Conservation (phyloP, 2,888 invertebrate species). For the Oegoconia quadripuncta region DNA sequence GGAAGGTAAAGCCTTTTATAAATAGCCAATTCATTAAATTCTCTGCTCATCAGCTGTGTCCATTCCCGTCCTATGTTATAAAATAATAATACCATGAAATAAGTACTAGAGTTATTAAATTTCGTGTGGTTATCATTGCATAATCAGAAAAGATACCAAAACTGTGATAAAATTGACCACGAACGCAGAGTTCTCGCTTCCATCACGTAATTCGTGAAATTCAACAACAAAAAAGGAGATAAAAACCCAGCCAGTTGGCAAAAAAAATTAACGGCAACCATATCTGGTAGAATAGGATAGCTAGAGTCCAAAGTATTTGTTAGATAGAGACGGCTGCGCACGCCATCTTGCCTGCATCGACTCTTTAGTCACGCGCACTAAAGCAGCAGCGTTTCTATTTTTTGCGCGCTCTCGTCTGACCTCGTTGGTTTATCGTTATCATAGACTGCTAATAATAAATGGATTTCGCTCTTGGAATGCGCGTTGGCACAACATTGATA, state of each 20-base stretch:
- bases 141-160: slow-evolving; percentile 36
- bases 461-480: slow-evolving; percentile 58
- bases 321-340: slow-evolving; percentile 50
- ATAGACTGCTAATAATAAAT: slow-evolving; percentile 66
- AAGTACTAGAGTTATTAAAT: slow-evolving; percentile 20
- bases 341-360: slow-evolving; percentile 70
- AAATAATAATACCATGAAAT: not conserved
- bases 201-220: slow-evolving; percentile 67
- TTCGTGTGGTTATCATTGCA: slow-evolving; percentile 31
- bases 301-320: slow-evolving; percentile 29
- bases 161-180: slow-evolving; percentile 33
- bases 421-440: slow-evolving; percentile 77
- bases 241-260: slow-evolving; percentile 47
- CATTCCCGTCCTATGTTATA: no score
- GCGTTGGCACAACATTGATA: slow-evolving; percentile 50
- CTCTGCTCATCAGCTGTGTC: no score
- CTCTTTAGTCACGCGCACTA: slow-evolving; percentile 72
- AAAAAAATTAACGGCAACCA: slow-evolving; percentile 65
- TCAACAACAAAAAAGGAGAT: slow-evolving; percentile 50
- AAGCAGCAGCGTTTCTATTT: slow-evolving; percentile 73
- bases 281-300: slow-evolving; percentile 46
- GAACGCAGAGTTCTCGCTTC: slow-evolving; percentile 39
- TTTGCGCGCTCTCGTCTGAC: slow-evolving; percentile 72
- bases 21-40: not conserved
- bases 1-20: not conserved